Base-by-base conservation (phyloP, 2,888 invertebrate species). In the Meghimatium bilineatum region DNA sequence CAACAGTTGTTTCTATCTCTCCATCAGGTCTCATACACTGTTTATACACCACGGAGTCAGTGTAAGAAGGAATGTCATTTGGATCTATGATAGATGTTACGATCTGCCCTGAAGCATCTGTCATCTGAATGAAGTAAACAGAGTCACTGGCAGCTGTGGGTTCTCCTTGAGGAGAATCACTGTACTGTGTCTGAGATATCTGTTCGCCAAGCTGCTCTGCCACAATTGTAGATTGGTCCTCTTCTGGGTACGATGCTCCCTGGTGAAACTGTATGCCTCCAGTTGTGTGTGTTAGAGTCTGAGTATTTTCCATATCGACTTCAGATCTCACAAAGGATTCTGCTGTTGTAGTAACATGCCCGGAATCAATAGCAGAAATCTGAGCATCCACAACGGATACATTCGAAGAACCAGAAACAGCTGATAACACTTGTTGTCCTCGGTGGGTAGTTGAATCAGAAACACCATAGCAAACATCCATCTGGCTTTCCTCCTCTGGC, bases 51-150 rank as follows among this genome's bases (percentile, higher is more conserved):
- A 84, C 71, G 38, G 84, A 80, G 77, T 84, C 80, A 29, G 76
- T 23, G 32, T 84, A 84, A n/a, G 84, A 66, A 10, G 75, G 63
- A 60, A 84, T 84, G 29, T 84, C 84, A 77, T 80, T 84, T 34
- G 84, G 84, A 66, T 84, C 84, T 49, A 84, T 84, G 29, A 84
- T 84, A 20, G 84, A 84, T 14, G 84, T 84, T 14, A 84, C 76
- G 0, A 84, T 63, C 34, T 84, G 80, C 26, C 84, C 84, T 1
- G 80, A 52, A 17, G 80, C 69, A 77, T 84, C 84, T 23, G 84
- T 80, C 44, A 29, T 80, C 44, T 84, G 84, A 29, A 84, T 84
- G 52, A 84, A 84, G 67, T 84, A 84, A 44, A 84, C 84, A 49
- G 84, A 79, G 56, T 84, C 84, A 32, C 52, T 75, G 29, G 79